Evolutionary conservation across 1,140 invertebrate species (phyloP).

Genomic region (Drosophila ohnishii): DNA sequence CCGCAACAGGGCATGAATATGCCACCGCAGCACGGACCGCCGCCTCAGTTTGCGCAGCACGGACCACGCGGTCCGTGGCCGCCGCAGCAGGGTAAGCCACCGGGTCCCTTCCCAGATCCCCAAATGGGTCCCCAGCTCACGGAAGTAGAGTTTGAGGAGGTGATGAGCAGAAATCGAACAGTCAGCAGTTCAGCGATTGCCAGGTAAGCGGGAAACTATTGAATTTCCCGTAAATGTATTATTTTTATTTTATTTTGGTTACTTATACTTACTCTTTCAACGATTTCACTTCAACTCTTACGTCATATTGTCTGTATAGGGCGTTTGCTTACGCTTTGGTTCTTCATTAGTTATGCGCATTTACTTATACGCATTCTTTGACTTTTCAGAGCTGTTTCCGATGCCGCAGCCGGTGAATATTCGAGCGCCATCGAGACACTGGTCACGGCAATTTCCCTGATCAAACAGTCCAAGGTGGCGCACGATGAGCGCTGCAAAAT

Average conservation of each 20-base stretch:
- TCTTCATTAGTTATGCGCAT: not conserved
- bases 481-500: conserved; percentile 99
- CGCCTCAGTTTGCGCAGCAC: conserved; percentile 86
- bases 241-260: not conserved
- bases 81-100: conserved; percentile 83
- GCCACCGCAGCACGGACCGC: conserved; percentile 85
- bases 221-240: not conserved
- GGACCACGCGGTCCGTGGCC: conserved; percentile 81
- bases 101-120: conserved; percentile 83
- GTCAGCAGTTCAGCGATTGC: conserved; percentile 98
- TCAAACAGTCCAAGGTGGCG: conserved; percentile 99
- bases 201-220: conserved; percentile 45
- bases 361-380: not conserved
- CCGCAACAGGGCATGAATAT: conserved; percentile 84
- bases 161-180: conserved; percentile 98
- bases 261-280: not conserved
- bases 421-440: conserved; percentile 99
- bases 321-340: not conserved
- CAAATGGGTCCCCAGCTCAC: conserved; percentile 88
- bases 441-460: conserved; percentile 98
- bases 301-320: not conserved
- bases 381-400: conserved; percentile 92
- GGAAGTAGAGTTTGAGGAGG: conserved; percentile 99
- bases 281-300: not conserved
- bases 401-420: conserved; percentile 98